phyloP scores from a whole-genome alignment of 2,888 invertebrate species.

The Siphlonurus alternatus region DNA sequence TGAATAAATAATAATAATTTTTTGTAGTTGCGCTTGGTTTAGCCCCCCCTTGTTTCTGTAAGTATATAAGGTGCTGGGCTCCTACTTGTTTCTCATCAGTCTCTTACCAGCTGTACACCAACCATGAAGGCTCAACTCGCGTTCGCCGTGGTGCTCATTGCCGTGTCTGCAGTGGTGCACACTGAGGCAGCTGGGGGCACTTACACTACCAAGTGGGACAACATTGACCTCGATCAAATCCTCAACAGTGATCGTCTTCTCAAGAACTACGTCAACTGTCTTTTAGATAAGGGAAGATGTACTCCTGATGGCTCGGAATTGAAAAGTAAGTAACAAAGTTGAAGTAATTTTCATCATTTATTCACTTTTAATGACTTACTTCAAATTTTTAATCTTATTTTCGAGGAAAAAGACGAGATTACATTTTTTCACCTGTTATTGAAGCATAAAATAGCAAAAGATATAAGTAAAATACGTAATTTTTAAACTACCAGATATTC shows the following conservation, averaged over 20 bases:
- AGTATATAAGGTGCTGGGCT: neutral
- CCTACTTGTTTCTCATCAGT: too few relatives aligned
- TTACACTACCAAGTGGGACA: slow-evolving; percentile 51
- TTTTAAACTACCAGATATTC: too few relatives aligned
- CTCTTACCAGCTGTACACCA: neutral
- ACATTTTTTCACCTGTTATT: too few relatives aligned
- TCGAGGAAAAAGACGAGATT: too few relatives aligned
- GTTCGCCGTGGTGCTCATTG: too few relatives aligned
- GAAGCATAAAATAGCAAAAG: too few relatives aligned
- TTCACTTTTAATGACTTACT: too few relatives aligned
- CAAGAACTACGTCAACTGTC: slow-evolving; percentile 44
- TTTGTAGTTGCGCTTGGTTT: neutral
- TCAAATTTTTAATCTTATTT: too few relatives aligned
- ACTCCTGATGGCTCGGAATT: slow-evolving; percentile 51
- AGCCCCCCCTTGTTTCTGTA: too few relatives aligned
- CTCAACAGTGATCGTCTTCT: slow-evolving; percentile 45
- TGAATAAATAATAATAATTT: neutral
- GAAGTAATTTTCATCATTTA: too few relatives aligned
- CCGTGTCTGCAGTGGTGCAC: slow-evolving; percentile 12
- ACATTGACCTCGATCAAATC: slow-evolving; percentile 47
- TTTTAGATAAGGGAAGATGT: slow-evolving; percentile 44
- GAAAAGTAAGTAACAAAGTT: slow-evolving; percentile 50
- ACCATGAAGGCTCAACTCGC: neutral
- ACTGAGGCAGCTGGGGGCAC: slow-evolving; percentile 12
- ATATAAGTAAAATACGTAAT: too few relatives aligned